Evolutionary conservation across 2,888 invertebrate species (phyloP), one percentile per base, ranked within the genome.

Genomic region (Merodon equestris): DNA sequence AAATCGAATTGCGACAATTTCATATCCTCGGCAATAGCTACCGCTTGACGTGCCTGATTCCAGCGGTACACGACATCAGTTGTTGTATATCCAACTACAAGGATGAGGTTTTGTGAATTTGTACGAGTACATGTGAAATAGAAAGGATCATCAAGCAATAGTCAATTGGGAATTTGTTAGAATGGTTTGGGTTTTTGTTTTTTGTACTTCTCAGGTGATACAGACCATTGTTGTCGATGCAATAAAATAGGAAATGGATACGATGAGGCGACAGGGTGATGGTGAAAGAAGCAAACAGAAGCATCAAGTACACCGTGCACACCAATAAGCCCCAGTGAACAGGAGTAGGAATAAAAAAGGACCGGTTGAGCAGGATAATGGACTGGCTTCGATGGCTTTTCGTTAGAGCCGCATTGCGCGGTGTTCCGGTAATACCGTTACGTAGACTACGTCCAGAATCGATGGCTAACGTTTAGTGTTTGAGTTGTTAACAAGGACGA

Each of bases 1-100:
- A 96, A 90, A 90, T 95, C 94, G 89, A 95, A 96, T 89, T 95
- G 95, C 48, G 95, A 94, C 85, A 95, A 90, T 88, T 94, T 94
- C 93, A 95, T 94, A 87, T 94, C 95, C 84, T 93, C 92, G 2
- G 94, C 94, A 82, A 94, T 94, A 67, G 93, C 94, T 68, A 95
- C 93, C 56, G 89, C 87, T 82, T 93, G 93, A 44, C 93, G 90
- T 53, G 91, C 91, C 74, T 90, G 89, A 88, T 94, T 94, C 94
- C 94, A 95, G 75, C 91, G 90, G 89, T 95, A 95, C 82, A 93
- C 88, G 74, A 95, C 92, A 88, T 95, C 94, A 72, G 91, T 90
- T 17, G 92, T 92, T 67, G 93, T 93, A 88, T 94, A 94, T 42
- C 94, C 94, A 89, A 94, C 94, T 94, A 87, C n/a, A n/a, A 57